These are phyloP conservation scores for Saccostrea echinata DNA, from an alignment of 1,140 invertebrate species.

Conservation along the genomic window DNA sequence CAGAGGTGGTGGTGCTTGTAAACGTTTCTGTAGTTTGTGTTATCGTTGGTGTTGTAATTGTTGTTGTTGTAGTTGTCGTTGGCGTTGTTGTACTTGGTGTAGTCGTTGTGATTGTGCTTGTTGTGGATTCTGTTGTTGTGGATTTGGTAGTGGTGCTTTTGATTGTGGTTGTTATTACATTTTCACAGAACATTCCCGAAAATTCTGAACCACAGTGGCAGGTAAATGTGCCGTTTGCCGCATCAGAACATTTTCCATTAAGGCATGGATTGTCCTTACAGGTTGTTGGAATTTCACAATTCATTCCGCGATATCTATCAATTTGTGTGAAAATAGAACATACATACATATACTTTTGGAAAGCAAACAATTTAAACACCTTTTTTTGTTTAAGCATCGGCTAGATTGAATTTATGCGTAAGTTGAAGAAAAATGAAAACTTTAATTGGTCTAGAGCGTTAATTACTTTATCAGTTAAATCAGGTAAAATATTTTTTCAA, in stretches of 20 bases:
- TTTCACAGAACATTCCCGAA: conserved; percentile 17
- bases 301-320: background rate
- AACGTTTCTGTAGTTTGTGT: background rate
- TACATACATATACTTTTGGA: background rate
- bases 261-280: conserved; percentile 22
- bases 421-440: too few relatives aligned
- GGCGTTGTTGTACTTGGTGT: background rate
- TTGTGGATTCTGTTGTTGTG: background rate
- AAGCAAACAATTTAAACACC: background rate
- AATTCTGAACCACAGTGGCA: background rate
- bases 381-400: too few relatives aligned
- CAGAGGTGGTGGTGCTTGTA: background rate
- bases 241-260: background rate
- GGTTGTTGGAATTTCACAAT: conserved; percentile 37
- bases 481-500: background rate
- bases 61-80: background rate
- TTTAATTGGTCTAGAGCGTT: too few relatives aligned
- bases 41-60: background rate
- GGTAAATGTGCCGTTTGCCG: background rate
- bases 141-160: background rate
- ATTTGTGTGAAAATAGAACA: background rate
- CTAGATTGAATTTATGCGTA: too few relatives aligned
- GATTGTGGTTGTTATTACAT: background rate
- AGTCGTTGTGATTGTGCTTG: background rate
- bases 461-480: too few relatives aligned